A percentile compares a stretch with the other conserved stretches of the same genome.
phyloP scores from a whole-genome alignment of 2,888 invertebrate species.

The Dilophus febrilis region DNA sequence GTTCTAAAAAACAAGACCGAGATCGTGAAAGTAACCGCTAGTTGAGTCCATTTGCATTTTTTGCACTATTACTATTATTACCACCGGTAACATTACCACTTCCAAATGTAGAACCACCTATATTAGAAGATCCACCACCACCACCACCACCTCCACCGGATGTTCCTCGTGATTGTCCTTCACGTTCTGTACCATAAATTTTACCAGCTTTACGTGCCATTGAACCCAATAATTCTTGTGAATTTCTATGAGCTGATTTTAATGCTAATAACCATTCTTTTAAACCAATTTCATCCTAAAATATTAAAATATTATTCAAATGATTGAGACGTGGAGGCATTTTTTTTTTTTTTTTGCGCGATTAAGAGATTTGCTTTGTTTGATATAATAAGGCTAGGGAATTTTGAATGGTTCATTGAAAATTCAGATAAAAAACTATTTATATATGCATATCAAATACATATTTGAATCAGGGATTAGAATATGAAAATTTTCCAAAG shows the following conservation, averaged over 20 bases:
- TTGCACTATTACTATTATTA: slow-evolving; percentile 9
- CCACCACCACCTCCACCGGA: slow-evolving; percentile 2
- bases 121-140: slow-evolving; percentile 1
- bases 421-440: too few species aligned
- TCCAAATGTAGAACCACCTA: slow-evolving; percentile 1
- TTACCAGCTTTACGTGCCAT: slow-evolving; percentile 98
- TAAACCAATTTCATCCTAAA: slow-evolving; percentile 89
- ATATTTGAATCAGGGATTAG: too few species aligned
- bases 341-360: slow-evolving; percentile 1
- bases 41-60: slow-evolving; percentile 15
- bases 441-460: too few species aligned
- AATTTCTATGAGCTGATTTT: slow-evolving; percentile 88
- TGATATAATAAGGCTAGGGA: too few species aligned
- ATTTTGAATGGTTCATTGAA: too few species aligned
- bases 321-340: background rate
- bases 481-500: too few species aligned
- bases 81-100: slow-evolving; percentile 8
- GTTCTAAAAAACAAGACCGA: slow-evolving; percentile 16
- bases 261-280: slow-evolving; percentile 97
- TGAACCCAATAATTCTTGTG: slow-evolving; percentile 84
- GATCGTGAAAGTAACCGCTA: slow-evolving; percentile 16
- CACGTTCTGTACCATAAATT: slow-evolving; percentile 76
- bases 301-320: too few species aligned
- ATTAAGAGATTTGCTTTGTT: too few species aligned
- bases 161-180: slow-evolving; percentile 10